Conservation (phyloP, 2,888 invertebrate species). For the Coremacera marginata region DNA sequence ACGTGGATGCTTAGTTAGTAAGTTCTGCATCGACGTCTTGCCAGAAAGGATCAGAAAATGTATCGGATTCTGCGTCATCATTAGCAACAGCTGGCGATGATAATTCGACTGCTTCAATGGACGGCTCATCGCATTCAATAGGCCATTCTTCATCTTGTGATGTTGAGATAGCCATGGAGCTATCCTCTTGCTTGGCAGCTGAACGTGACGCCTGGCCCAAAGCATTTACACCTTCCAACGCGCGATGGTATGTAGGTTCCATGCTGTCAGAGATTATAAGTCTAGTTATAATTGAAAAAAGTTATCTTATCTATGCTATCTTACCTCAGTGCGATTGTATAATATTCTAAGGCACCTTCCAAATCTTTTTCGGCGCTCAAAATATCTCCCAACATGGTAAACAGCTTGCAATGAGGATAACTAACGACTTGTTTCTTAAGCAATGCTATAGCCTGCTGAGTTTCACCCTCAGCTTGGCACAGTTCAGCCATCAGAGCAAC, state of each 20-base stretch:
- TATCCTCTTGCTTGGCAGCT: constrained; percentile 48
- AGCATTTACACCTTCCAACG: constrained; percentile 63
- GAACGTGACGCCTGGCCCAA: constrained; percentile 58
- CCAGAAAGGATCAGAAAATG: constrained; percentile 73
- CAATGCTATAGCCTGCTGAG: constrained; percentile 77
- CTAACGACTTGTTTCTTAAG: constrained; percentile 74
- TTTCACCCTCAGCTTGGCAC: constrained; percentile 75
- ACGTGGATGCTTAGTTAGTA: constrained; percentile 53
- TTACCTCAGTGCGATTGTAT: constrained; percentile 64
- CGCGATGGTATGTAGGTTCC: constrained; percentile 64
- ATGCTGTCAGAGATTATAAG: constrained; percentile 52
- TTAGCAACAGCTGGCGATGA: constrained; percentile 63
- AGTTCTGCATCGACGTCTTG: constrained; percentile 75
- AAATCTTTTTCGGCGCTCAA: constrained; percentile 61
- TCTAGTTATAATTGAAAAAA: not conserved
- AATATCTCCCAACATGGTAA: constrained; percentile 64
- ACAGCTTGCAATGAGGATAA: constrained; percentile 63
- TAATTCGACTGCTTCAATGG: constrained; percentile 62
- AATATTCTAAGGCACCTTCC: constrained; percentile 64
- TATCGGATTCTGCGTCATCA: constrained; percentile 71
- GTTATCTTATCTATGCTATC: not conserved
- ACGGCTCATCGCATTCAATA: constrained; percentile 62
- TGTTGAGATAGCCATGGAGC: constrained; percentile 52
- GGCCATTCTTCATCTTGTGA: constrained; percentile 63
- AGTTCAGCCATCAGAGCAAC: constrained; percentile 80